phyloP scores from a whole-genome alignment of 2,113 vertebrate genomes.

The Strix aluco region DNA sequence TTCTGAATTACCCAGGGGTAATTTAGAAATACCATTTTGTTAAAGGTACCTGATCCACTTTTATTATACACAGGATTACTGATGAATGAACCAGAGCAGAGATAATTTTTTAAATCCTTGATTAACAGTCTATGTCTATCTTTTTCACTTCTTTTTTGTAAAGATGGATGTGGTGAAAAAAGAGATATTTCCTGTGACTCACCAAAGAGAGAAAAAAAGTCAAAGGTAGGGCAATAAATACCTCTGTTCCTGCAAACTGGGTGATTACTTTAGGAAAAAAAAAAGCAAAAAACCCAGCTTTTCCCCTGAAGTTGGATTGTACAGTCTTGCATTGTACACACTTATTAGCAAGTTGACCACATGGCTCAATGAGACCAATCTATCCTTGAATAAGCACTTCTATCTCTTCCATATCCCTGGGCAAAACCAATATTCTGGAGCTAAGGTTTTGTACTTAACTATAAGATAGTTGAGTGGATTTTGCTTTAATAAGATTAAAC shows the following conservation, averaged over 20 bases:
- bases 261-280: neutral
- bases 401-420: constrained; percentile 33
- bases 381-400: neutral
- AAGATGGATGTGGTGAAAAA: neutral
- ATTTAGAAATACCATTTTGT: constrained; percentile 34
- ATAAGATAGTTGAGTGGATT: constrained; percentile 55
- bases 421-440: constrained; percentile 48
- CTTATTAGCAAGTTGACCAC: neutral
- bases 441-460: constrained; percentile 60
- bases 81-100: neutral
- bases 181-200: neutral
- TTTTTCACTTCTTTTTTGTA: neutral
- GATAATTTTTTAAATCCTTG: neutral
- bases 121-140: neutral
- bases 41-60: constrained; percentile 28
- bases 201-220: neutral
- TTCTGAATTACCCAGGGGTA: constrained; percentile 45
- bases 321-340: neutral
- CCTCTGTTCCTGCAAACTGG: neutral
- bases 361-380: neutral
- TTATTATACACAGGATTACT: neutral
- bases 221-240: neutral
- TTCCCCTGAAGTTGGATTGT: neutral
- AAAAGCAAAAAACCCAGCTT: neutral
- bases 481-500: constrained; percentile 65